A percentile compares a stretch with the other conserved stretches of the same genome.
These are phyloP conservation scores for Heliconius ethilla DNA, from an alignment of 2,888 invertebrate species.

Conservation along the genomic window DNA sequence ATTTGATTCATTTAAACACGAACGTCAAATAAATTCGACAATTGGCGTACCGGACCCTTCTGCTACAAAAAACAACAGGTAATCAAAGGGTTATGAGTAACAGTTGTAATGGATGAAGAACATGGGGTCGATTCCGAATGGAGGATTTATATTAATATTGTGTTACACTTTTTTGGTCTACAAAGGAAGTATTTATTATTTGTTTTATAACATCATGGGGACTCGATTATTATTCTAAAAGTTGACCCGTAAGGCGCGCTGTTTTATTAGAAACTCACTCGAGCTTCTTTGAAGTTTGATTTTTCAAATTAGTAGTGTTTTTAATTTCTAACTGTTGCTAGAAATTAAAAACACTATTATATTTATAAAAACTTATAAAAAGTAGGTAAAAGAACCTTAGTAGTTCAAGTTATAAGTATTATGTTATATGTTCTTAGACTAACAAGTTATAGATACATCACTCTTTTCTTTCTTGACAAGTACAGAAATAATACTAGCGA, in stretches of 20 bases:
- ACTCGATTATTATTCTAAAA: background rate
- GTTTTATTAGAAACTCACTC: background rate
- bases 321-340: too few species aligned
- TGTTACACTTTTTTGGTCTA: constrained; percentile 55
- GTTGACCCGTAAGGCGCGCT: background rate
- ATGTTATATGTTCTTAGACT: too few species aligned
- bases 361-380: too few species aligned
- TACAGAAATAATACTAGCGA: too few species aligned
- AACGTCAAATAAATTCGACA: constrained; percentile 34
- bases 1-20: constrained; percentile 4
- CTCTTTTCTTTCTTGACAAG: too few species aligned
- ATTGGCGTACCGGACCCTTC: constrained; percentile 39
- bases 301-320: background rate
- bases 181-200: constrained; percentile 50
- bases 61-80: constrained; percentile 67
- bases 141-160: constrained; percentile 58
- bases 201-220: background rate
- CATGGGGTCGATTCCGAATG: constrained; percentile 66
- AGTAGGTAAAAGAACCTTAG: too few species aligned
- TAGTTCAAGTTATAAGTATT: too few species aligned
- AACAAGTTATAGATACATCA: too few species aligned
- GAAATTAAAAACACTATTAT: too few species aligned
- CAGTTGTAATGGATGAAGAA: constrained; percentile 63
- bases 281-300: background rate
- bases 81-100: constrained; percentile 74